Base-by-base conservation (phyloP, 2,113 vertebrate species). In the Sclerurus mexicanus region DNA sequence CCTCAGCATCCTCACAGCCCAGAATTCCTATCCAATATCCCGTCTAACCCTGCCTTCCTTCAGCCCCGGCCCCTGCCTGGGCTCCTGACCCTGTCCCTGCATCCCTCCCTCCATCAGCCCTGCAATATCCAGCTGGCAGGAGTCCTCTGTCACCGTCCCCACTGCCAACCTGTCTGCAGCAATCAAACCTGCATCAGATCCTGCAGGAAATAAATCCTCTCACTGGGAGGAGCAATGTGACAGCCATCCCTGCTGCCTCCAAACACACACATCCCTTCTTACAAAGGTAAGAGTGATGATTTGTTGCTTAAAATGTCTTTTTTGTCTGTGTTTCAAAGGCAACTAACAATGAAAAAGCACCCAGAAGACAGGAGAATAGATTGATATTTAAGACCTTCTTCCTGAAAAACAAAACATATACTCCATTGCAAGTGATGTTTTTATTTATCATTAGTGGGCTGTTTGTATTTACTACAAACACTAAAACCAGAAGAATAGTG, bases 151-250 rank as follows among this genome's bases (percentile, higher is more conserved):
- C 59, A 3, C 6, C 39, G 24, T 3, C 52, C 52, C 56, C 46
- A 2, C 4, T 3, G 16, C 30, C 33, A 18, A 2, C 4, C 4
- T 24, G 27, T 6, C 30, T 66, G 39, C 12, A 8, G 0, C 2
- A 17, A 0, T 28, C 35, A 7, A 4, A n/a, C 4, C 56, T 8
- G 0, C 2, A 0, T 0, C 21, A 4, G 37, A 6, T 33, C 28
- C 8, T 52, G 30, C 24, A 25, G 31, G 31, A 16, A 5, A 35
- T 0, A 12, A 53, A 24, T 33, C 21, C n/a, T 66, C 19, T 14
- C 1, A 0, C 24, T 15, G 20, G 22, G 6, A 30, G 46, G 35
- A n/a, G 49, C 24, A 14, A 5, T 3, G 23, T 11, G 49, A 7
- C 4, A n/a, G 19, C 53, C 22, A 25, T 8, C 20, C 46, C 15